Conservation (phyloP, 2,797 vertebrate genomes). For the Catamblyrhynchus diadema region DNA sequence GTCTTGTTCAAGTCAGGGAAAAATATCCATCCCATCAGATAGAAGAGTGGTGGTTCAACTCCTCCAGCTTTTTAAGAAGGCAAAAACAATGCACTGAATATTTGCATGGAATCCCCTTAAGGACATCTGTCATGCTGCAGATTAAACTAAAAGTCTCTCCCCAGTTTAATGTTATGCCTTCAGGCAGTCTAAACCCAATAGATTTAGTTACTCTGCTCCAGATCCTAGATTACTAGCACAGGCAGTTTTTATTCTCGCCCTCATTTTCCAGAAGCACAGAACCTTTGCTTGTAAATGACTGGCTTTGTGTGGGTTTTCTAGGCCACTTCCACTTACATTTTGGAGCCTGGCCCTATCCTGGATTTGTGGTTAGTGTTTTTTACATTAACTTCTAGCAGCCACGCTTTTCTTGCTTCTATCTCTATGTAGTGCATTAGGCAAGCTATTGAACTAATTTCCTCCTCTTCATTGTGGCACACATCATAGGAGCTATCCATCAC, state of each 20-base stretch:
- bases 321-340: conserved; percentile 11
- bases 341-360: not conserved
- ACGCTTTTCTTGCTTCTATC: not conserved
- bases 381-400: not conserved
- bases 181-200: conserved; percentile 52
- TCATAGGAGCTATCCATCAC: not conserved
- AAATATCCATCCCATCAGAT: conserved; percentile 14
- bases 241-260: conserved; percentile 23
- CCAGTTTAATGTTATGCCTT: conserved; percentile 64
- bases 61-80: not conserved
- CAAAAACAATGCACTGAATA: conserved; percentile 41
- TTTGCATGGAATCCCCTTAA: conserved; percentile 67
- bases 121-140: conserved; percentile 66
- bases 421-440: not conserved
- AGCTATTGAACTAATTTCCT: conserved; percentile 13
- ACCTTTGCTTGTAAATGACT: conserved; percentile 16
- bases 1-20: conserved; percentile 22
- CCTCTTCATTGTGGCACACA: not conserved
- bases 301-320: conserved; percentile 34
- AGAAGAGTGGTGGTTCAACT: conserved; percentile 9
- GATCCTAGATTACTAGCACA: conserved; percentile 54
- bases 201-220: conserved; percentile 55
- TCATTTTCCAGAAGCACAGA: conserved; percentile 46
- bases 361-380: conserved; percentile 52
- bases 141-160: conserved; percentile 63